Base-by-base conservation (phyloP, 2,888 invertebrate genomes). In the Machimus atricapillus region DNA sequence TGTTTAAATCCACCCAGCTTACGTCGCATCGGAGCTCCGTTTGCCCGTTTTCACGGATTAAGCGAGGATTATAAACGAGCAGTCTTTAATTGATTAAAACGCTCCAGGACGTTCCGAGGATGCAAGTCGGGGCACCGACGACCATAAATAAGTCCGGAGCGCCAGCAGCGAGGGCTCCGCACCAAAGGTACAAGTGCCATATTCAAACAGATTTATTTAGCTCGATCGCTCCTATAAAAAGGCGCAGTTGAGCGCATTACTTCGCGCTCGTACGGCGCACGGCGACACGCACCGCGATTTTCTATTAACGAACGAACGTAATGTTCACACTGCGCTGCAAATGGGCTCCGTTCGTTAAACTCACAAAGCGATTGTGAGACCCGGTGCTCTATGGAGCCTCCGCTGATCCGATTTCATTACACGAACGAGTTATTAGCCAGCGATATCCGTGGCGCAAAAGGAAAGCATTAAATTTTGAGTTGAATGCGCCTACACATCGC, bases 121-220 rank as follows among this genome's bases (percentile, higher is more conserved):
- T 79, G 52, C 46, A 31, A 46, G 79, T 9, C 27, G 4, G 4
- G 52, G 19, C 19, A 27, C 66, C 27, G 43, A 79, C 8, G 27
- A 31, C 79, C 46, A 79, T 79, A 79, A 79, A 79, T 79, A 79
- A 31, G 27, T 52, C 66, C 52, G 31, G 16, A 79, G 52, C 79
- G 27, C 78, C 27, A 79, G 46, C 79, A 79, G 16, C 27, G 46
- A 79, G 52, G 52, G 79, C 27, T 79, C 27, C n/a, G 52, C 27
- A 31, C 52, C 31, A 31, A 14, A 79, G 12, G 16, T 79, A 31
- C 14, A 52, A 52, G 27, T 52, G 79, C 79, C 79, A 79, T 79
- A 79, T 79, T 79, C 79, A 79, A 79, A 79, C 52, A 79, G 79
- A 79, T 79, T 79, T 79, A 79, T 79, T 79, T 79, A 79, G 52